These are phyloP conservation scores for Pseudopleuronectes americanus DNA, from an alignment of 2,797 vertebrate species.

Conservation along the genomic window DNA sequence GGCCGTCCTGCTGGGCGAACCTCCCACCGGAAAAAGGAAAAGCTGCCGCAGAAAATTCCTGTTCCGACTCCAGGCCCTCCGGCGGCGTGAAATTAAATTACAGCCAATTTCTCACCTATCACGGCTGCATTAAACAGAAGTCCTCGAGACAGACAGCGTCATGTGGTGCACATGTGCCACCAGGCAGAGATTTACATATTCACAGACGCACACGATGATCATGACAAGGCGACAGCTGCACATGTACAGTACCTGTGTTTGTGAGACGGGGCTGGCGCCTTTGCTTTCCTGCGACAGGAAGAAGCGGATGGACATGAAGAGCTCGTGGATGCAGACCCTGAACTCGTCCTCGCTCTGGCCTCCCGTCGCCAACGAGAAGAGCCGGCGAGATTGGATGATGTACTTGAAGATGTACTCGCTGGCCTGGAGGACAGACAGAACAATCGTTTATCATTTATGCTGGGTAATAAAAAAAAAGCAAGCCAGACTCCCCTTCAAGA, in stretches of 20 bases:
- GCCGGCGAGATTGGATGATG: slow-evolving; percentile 95
- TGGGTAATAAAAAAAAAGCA: background rate
- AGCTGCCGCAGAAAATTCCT: slow-evolving; percentile 42
- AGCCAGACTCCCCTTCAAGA: background rate
- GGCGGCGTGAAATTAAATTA: slow-evolving; percentile 74
- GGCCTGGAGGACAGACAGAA: slow-evolving; percentile 82
- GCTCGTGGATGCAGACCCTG: slow-evolving; percentile 94
- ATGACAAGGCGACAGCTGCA: background rate
- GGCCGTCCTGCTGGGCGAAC: slow-evolving; percentile 38
- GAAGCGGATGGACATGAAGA: slow-evolving; percentile 97
- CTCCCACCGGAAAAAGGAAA: slow-evolving; percentile 55
- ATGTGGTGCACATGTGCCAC: slow-evolving; percentile 10
- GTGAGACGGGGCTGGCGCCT: slow-evolving; percentile 87
- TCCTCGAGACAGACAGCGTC: slow-evolving; percentile 27
- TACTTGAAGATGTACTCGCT: slow-evolving; percentile 99
- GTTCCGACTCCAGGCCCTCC: slow-evolving; percentile 44
- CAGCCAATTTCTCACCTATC: slow-evolving; percentile 63
- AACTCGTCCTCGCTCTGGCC: slow-evolving; percentile 98
- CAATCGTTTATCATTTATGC: slow-evolving; percentile 6
- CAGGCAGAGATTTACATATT: slow-evolving; percentile 14
- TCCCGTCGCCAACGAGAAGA: slow-evolving; percentile 95
- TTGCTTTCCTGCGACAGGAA: slow-evolving; percentile 97
- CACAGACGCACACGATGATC: background rate
- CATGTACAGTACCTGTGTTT: slow-evolving; percentile 89
- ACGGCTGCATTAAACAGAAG: slow-evolving; percentile 51